Evolutionary conservation across 2,888 invertebrate species (phyloP).

Genomic region (Argyra leucocephala): DNA sequence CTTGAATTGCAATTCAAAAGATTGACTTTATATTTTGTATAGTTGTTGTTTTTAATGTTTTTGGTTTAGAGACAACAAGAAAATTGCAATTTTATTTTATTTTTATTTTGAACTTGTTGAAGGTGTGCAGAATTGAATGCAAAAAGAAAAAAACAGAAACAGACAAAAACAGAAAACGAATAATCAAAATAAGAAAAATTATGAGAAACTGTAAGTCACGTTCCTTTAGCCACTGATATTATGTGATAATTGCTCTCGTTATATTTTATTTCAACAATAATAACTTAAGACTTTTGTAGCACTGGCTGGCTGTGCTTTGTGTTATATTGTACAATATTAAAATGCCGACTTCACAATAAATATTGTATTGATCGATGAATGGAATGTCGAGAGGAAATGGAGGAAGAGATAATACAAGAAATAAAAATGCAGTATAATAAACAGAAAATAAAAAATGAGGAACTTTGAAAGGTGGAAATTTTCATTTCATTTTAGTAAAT

Average conservation of each 20-base stretch:
- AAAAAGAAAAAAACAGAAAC: not conserved
- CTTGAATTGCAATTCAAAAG: too few relatives aligned
- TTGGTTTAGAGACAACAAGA: not conserved
- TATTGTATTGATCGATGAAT: too few relatives aligned
- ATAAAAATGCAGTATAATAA: not conserved
- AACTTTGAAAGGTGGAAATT: too few relatives aligned
- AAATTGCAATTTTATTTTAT: not conserved
- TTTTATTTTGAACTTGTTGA: too few relatives aligned
- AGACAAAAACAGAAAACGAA: not conserved
- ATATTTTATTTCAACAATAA: conserved; percentile 2
- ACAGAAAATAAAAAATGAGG: not conserved
- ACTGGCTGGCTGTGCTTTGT: too few relatives aligned
- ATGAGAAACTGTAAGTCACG: conserved; percentile 8
- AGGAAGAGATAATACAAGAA: not conserved
- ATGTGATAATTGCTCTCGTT: conserved; percentile 10
- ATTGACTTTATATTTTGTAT: not conserved
- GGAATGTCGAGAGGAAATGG: not conserved
- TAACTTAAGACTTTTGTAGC: not conserved
- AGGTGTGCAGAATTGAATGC: not conserved
- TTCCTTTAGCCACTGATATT: conserved; percentile 9
- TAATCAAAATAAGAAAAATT: too few relatives aligned
- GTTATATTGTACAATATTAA: not conserved
- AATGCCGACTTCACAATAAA: not conserved
- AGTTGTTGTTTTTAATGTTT: too few relatives aligned
- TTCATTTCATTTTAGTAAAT: too few relatives aligned